phyloP scores from a whole-genome alignment of 1,140 invertebrate species.

The Calosoma granatense region DNA sequence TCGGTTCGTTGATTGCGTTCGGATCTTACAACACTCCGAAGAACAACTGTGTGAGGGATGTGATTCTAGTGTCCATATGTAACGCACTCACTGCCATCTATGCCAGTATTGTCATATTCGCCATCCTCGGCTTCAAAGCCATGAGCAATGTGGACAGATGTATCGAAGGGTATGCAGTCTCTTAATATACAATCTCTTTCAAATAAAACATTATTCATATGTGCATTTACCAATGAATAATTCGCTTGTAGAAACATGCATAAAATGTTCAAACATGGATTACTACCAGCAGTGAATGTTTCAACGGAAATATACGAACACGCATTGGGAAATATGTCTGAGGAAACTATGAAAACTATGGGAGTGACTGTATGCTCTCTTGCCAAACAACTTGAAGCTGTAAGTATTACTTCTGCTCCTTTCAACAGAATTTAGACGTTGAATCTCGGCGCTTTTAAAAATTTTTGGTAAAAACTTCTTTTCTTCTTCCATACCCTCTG shows the following conservation, averaged over 20 bases:
- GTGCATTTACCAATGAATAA: background rate
- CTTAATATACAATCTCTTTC: conserved; percentile 11
- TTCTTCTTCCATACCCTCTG: too few relatives aligned
- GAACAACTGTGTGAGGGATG: conserved; percentile 85
- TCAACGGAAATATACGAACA: conserved; percentile 43
- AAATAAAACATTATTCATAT: background rate
- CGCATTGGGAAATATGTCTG: conserved; percentile 35
- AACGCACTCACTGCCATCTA: conserved; percentile 91
- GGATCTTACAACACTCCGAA: conserved; percentile 83
- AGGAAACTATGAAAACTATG: conserved; percentile 29
- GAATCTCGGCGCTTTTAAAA: too few relatives aligned
- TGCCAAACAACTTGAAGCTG: conserved; percentile 59
- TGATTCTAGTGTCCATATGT: conserved; percentile 77
- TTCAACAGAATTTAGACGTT: background rate
- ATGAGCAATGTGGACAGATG: conserved; percentile 71
- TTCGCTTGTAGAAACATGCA: conserved; percentile 49
- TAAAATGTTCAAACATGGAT: conserved; percentile 41
- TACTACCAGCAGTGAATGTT: conserved; percentile 40
- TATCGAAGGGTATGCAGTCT: conserved; percentile 58
- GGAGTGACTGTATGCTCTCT: conserved; percentile 54
- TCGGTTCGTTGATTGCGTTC: conserved; percentile 85
- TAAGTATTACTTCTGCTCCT: conserved; percentile 37
- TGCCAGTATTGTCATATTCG: conserved; percentile 84
- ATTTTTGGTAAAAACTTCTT: too few relatives aligned
- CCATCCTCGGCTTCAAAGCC: conserved; percentile 81